phyloP scores from a whole-genome alignment of 2,797 vertebrate genomes.

The Myotis pilosus region DNA sequence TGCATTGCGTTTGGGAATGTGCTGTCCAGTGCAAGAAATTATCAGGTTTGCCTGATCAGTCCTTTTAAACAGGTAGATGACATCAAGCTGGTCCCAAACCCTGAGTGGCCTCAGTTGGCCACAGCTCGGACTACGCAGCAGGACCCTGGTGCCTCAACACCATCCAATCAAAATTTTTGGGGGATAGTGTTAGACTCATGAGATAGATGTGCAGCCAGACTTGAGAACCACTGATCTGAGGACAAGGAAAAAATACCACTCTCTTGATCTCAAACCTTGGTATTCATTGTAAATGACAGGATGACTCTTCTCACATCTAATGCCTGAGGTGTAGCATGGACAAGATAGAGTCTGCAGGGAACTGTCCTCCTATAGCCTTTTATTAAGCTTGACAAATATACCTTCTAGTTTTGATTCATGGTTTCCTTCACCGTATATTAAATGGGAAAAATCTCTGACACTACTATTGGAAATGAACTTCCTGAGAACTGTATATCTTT shows the following conservation, averaged over 20 bases:
- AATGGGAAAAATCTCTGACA: not conserved
- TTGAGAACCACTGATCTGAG: not conserved
- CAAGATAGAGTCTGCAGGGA: not conserved
- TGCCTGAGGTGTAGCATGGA: not conserved
- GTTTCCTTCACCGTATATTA: not conserved
- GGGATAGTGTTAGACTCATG: not conserved
- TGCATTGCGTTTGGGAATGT: not conserved
- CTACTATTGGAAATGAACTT: not conserved
- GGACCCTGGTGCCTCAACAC: not conserved
- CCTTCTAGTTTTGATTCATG: not conserved
- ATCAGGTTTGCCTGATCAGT: not conserved
- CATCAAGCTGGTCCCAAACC: not conserved
- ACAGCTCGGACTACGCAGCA: not conserved
- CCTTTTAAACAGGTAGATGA: not conserved
- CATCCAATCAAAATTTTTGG: not conserved
- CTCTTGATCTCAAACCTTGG: not conserved
- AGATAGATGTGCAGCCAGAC: not conserved
- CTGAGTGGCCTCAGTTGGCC: rapidly evolving
- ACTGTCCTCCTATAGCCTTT: not conserved
- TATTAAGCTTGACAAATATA: not conserved
- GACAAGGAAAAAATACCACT: not conserved
- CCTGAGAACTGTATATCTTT: not conserved
- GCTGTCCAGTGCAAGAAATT: not conserved
- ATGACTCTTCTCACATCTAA: not conserved
- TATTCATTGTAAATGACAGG: not conserved